Base-by-base conservation (phyloP, 2,113 vertebrate genomes). In the Bombycilla garrulus region DNA sequence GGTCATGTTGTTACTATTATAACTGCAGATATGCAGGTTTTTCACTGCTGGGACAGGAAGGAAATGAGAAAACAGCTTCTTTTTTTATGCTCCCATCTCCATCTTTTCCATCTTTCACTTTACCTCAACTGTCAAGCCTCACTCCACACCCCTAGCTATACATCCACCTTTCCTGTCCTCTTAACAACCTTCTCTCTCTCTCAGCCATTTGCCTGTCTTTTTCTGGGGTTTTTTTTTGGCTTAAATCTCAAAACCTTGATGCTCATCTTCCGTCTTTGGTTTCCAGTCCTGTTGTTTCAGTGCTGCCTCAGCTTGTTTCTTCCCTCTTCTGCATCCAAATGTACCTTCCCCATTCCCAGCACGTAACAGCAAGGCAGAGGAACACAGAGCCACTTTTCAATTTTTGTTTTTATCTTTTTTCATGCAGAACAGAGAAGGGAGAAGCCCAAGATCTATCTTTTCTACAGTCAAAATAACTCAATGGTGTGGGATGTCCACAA, bases 121-220 rank as follows among this genome's bases (percentile, higher is more conserved):
- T 54, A 58, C 18, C 19, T 71, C 16, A 16, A 0, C 15, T 15
- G 40, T 48, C 22, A 51, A 40, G 24, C 7, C 11, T 56, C 31
- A 33, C 33, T 38, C 48, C 29, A 78, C 5, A 8, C 12, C 15
- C 2, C 9, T 8, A 70, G 9, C 28, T 28, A 9, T 35, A 25
- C 3, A 26, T 38, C 15, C 40, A 72, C 10, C 1, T 60, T 50
- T 82, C 28, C 21, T 79, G 15, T 38, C 9, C 14, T 60, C 54
- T 57, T 31, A 51, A 14, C 29, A 71, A 10, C 19, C 12, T 35
- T 61, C 47, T 72, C 3, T 0, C 3, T 0, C 6, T 65, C 11
- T 35, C 36, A 44, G 19, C 3, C 22, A 31, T 29, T 66, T 35
- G 3, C 16, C 23, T 65, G 28, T 57, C 4, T 65, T 72, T 36